phyloP scores from a whole-genome alignment of 2,113 vertebrate genomes.

The Ranitomeya variabilis region DNA sequence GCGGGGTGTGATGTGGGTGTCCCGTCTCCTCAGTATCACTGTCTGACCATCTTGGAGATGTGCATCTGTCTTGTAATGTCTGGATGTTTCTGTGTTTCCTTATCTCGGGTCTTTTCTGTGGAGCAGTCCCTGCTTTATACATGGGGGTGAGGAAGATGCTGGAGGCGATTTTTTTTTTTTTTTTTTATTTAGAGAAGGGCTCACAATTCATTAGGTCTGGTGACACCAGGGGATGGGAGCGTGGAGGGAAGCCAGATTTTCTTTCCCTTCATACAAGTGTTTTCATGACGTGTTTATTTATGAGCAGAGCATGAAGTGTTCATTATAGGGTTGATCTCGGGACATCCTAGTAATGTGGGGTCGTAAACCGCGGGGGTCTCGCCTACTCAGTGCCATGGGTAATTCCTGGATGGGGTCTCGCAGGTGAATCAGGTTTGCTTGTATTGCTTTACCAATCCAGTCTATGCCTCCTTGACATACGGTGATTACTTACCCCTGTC shows the following conservation, averaged over 20 bases:
- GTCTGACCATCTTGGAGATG: neutral
- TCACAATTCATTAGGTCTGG: neutral
- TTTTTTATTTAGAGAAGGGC: neutral
- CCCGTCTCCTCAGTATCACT: neutral
- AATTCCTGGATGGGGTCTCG: neutral
- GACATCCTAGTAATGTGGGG: neutral
- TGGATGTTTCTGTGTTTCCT: neutral
- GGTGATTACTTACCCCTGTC: too few relatives aligned
- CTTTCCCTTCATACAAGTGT: neutral
- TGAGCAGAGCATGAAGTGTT: neutral
- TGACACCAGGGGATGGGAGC: neutral
- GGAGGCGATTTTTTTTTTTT: neutral
- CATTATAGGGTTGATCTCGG: neutral
- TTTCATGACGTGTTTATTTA: neutral
- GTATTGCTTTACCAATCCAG: too few relatives aligned
- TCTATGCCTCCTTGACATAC: too few relatives aligned
- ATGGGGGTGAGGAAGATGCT: neutral
- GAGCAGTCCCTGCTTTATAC: neutral
- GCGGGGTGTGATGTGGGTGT: neutral
- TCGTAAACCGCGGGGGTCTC: neutral
- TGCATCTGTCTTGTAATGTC: too few relatives aligned
- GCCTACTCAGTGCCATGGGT: neutral
- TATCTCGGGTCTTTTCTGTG: neutral
- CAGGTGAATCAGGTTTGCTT: neutral
- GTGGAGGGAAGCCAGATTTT: neutral